phyloP scores from a whole-genome alignment of 2,113 vertebrate species.

The Cyprinus carpio region DNA sequence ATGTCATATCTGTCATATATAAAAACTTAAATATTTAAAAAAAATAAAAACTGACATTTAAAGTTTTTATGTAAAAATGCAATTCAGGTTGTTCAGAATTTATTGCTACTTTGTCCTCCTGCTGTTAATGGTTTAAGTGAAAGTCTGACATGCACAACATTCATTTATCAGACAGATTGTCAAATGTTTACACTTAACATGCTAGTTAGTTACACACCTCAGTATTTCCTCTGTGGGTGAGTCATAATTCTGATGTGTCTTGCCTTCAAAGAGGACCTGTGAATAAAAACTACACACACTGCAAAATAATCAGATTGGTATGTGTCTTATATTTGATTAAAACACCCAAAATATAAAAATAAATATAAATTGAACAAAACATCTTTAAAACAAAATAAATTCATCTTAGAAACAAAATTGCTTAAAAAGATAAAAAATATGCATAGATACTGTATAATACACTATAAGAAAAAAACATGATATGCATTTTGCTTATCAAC shows the following conservation, averaged over 20 bases:
- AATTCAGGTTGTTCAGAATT: not conserved
- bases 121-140: not conserved
- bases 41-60: not conserved
- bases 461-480: not conserved
- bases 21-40: too few species aligned
- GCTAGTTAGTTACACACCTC: not conserved
- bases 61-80: not conserved
- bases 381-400: not conserved
- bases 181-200: not conserved
- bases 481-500: not conserved
- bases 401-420: not conserved
- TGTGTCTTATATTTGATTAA: not conserved
- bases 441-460: not conserved
- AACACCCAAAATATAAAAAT: too few species aligned
- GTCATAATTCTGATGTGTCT: not conserved
- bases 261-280: not conserved
- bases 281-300: too few species aligned
- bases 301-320: too few species aligned
- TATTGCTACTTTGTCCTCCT: not conserved
- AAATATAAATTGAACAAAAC: fast-evolving
- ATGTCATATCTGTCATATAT: too few species aligned
- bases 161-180: not conserved
- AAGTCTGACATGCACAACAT: not conserved
- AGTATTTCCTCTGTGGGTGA: not conserved
- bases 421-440: not conserved